Base-by-base conservation (phyloP, 2,888 invertebrate species). In the Cetonia aurata region DNA sequence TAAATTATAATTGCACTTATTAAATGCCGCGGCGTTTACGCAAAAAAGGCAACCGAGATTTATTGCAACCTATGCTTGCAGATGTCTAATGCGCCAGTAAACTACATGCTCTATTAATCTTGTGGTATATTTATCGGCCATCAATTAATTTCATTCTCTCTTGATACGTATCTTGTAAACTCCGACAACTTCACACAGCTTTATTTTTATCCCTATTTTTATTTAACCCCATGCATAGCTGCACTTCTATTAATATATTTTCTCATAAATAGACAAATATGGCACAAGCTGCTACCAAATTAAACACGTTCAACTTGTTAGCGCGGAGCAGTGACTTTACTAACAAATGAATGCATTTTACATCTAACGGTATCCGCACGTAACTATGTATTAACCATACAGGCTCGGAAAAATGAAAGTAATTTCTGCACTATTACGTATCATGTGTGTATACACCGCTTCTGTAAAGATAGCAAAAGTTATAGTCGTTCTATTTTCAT, bases 391-490 rank as follows among this genome's bases (percentile, higher is more conserved):
- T 25, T 25, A 25, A 25, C 25, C 48, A 50, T 33, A 33, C 19
- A 50, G 46, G 62, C 48, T 62, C 31, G 62, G 48, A 62, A 62
- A 62, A 62, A 48, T 62, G 62, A 62, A 62, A 62, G 62, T 62
- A 62, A 62, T 62, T 62, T 62, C 62, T 62, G 33, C 31, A 48
- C 48, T 46, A 62, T 62, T 62, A 62, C 48, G 31, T 62, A 25
- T 25, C 19, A 3, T 44, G 44, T 44, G 13, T 13, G 13, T 59
- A 33, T 25, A n/a, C 15, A 48, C 62, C 15, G 48, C 62, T 31
- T 62, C 62, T 62, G 48, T 62, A 59, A 62, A 62, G 62, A 62
- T 62, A 62, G 62, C 62, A 62, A 62, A 48, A 62, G 62, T 62
- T 62, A 62, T 62, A 19, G 48, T 15, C 17, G 62, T 44, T 59